Percentiles rank a stretch among this genome's conserved stretches.
phyloP scores from a whole-genome alignment of 2,888 invertebrate species.

The Phasia obesa region DNA sequence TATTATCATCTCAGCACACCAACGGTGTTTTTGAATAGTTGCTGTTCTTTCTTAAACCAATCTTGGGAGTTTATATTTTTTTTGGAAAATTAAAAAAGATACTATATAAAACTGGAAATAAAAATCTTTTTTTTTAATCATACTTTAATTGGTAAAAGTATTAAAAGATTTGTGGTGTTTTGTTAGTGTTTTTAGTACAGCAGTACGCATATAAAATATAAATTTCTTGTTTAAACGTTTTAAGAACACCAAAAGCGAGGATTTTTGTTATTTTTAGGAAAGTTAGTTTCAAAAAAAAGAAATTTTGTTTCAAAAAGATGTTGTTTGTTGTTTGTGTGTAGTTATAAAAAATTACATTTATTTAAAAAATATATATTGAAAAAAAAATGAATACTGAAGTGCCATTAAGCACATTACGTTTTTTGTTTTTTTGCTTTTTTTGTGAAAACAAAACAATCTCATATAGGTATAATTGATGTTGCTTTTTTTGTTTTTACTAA shows the following conservation, averaged over 20 bases:
- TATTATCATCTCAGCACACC: slow-evolving; percentile 53
- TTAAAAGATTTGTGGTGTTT: slow-evolving; percentile 31
- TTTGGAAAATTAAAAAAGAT: slow-evolving; percentile 37
- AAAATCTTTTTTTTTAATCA: slow-evolving; percentile 16
- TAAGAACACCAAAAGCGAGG: slow-evolving; percentile 54
- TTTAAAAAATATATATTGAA: slow-evolving; percentile 37
- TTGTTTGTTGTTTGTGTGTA: slow-evolving; percentile 14
- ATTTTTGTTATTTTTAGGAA: slow-evolving; percentile 31
- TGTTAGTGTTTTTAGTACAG: slow-evolving; percentile 41
- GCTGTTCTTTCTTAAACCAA: slow-evolving; percentile 13
- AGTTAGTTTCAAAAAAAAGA: slow-evolving; percentile 6
- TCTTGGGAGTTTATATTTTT: slow-evolving; percentile 29
- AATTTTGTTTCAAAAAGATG: slow-evolving; percentile 21
- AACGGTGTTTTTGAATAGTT: slow-evolving; percentile 1
- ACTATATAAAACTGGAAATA: slow-evolving; percentile 14
- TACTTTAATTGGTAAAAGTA: slow-evolving; percentile 30
- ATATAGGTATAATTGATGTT: background rate
- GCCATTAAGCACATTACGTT: slow-evolving; percentile 42
- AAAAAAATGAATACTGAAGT: slow-evolving; percentile 46
- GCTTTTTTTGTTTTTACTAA: background rate
- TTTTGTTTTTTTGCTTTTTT: slow-evolving; percentile 8
- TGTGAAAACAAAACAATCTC: slow-evolving; percentile 63
- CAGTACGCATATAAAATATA: slow-evolving; percentile 61
- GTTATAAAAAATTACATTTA: slow-evolving; percentile 34
- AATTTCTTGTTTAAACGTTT: slow-evolving; percentile 26